These are phyloP conservation scores for Montipora efflorescens DNA, from an alignment of 64 coral and sea anemone genomes.

Conservation along the genomic window DNA sequence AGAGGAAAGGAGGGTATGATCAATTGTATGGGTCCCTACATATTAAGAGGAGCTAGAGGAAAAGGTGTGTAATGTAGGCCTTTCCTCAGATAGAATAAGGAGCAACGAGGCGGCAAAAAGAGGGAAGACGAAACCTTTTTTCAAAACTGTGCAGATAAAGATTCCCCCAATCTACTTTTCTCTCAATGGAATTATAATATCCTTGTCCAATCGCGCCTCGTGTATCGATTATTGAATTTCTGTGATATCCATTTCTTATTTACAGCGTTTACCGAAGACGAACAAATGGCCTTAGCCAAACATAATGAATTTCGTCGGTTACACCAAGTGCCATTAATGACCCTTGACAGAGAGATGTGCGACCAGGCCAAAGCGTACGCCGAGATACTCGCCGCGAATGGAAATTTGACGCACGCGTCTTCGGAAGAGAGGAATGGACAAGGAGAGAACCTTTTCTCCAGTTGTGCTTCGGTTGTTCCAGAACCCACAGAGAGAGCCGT, in stretches of 20 bases:
- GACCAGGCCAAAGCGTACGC: constrained; percentile 55
- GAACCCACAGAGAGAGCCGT: constrained; percentile 32
- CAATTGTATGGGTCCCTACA: no score
- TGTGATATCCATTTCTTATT: not conserved
- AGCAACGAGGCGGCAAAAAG: no score
- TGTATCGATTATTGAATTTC: no score
- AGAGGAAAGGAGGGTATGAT: no score
- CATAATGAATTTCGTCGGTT: constrained; percentile 22
- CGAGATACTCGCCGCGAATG: not conserved
- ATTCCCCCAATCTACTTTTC: no score
- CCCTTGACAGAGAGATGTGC: constrained; percentile 52
- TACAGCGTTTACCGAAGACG: constrained; percentile 7
- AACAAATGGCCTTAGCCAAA: not conserved
- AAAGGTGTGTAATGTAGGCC: no score
- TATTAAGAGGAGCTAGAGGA: no score
- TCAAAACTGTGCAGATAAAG: no score
- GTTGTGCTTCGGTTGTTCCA: constrained; percentile 14
- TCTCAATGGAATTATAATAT: no score
- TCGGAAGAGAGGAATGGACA: not conserved
- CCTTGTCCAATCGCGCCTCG: no score
- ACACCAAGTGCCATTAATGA: constrained; percentile 50
- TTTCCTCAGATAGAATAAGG: no score
- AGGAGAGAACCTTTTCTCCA: constrained; percentile 65
- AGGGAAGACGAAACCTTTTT: no score
- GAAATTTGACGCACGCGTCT: constrained; percentile 3